phyloP scores from a whole-genome alignment of 2,113 vertebrate genomes.

The Tychaedon coryphoeus region DNA sequence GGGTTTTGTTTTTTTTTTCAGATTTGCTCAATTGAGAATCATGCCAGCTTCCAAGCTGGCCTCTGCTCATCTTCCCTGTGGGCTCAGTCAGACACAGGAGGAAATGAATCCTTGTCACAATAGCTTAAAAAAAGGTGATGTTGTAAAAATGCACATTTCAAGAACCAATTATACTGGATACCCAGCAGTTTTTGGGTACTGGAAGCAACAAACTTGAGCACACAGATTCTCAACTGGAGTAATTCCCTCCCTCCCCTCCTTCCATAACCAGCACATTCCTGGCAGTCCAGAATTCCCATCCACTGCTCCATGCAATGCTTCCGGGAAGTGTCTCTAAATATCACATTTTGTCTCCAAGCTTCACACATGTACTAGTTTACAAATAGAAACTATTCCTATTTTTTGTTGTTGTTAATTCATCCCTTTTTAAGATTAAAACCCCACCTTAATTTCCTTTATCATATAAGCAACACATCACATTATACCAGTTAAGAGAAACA shows the following conservation, averaged over 20 bases:
- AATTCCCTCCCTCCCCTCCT: neutral
- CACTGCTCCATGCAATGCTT: neutral
- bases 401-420: neutral
- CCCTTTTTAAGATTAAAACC: neutral
- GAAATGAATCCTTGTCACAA: constrained; percentile 60
- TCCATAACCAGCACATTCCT: neutral
- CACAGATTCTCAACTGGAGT: accelerated
- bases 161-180: neutral
- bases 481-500: constrained; percentile 11
- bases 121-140: neutral
- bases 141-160: neutral
- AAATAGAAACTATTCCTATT: neutral
- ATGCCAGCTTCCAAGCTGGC: neutral
- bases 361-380: neutral
- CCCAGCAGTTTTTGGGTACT: neutral
- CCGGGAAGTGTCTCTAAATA: neutral
- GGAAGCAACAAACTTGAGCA: neutral
- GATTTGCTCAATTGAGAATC: neutral
- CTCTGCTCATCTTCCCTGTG: neutral
- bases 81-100: constrained; percentile 26
- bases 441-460: neutral
- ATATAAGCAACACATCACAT: neutral
- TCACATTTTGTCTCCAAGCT: neutral
- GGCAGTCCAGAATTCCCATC: neutral
- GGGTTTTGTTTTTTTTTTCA: neutral